Evolutionary conservation across 2,797 vertebrate genomes (phyloP), one percentile per base, ranked within the genome.

Genomic region (Hippopotamyrus pictus): DNA sequence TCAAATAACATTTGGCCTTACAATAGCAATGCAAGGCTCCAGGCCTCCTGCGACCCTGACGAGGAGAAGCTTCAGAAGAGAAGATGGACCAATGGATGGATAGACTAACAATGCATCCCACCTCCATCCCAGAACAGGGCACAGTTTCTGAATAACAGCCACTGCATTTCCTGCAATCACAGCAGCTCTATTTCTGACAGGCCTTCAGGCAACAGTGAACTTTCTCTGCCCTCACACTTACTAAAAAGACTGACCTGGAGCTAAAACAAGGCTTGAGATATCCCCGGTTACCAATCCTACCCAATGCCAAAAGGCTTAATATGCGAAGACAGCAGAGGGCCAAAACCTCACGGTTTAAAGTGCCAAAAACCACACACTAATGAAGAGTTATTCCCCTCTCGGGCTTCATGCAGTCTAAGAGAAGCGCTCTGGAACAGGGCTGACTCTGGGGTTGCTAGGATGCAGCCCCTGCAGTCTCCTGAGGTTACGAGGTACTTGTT

Each of bases 321-420:
- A 82, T 82, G 37, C n/a, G 17, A 82, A 82, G 37, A 82, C 76
- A 82, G 76, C 76, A 82, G 76, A 82, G n/a, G 76, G 76, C 76
- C 76, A 82, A 82, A 82, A 44, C 76, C 76, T 82, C 41, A 44
- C 19, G 17, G 29, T 82, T 82, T 22, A 46, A 37, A 19, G 41
- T 5, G 76, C 76, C 76, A 82, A 69, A 62, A 88, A 65, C 86
- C 57, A 65, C 48, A 44, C 57, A 25, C 37, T 69, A 46, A 22
- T 37, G 8, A 69, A 73, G 41, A 73, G 14, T 44, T 44, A 44
- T 22, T 51, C 59, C 41, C 87, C 62, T 73, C 87, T 48, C 5
- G 25, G 41, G 44, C 5, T 88, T 50, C 62, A 88, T 50, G 25
- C 87, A 6, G n/a, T 73, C 54, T 44, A 29, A 46, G 54, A 54